Percentiles rank a stretch among this genome's conserved stretches.
These are phyloP conservation scores for Pyrocephalus nanus DNA, from an alignment of 2,797 vertebrate genomes.

Conservation along the genomic window DNA sequence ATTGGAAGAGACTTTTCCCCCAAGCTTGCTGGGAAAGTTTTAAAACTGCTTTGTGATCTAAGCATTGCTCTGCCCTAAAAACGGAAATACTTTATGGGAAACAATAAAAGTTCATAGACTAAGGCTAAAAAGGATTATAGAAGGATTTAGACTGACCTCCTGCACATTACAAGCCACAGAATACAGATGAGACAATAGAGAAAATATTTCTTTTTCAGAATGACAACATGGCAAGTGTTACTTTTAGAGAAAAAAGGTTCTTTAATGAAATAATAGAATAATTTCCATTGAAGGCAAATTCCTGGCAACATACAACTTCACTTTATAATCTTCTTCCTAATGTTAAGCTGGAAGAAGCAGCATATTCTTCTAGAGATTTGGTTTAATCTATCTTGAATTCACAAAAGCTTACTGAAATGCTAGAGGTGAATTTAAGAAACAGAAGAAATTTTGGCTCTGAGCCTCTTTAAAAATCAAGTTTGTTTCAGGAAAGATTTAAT, in stretches of 20 bases:
- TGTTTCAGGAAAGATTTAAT: background rate
- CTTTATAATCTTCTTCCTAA: background rate
- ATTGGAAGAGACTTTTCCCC: background rate
- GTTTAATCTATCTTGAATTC: background rate
- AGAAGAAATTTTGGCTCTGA: background rate
- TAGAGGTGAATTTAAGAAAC: background rate
- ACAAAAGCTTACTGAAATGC: background rate
- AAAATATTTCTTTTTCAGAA: background rate
- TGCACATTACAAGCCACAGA: background rate
- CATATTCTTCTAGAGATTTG: background rate
- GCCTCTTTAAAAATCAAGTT: background rate
- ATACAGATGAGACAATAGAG: background rate
- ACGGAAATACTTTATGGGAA: background rate
- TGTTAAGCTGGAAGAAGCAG: background rate
- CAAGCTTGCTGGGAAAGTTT: background rate
- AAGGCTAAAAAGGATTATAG: background rate
- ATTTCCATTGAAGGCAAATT: background rate
- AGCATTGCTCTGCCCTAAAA: background rate
- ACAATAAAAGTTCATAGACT: background rate
- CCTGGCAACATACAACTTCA: background rate
- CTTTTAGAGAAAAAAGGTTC: background rate
- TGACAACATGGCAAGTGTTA: background rate
- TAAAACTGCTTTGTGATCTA: background rate
- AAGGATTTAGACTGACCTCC: background rate
- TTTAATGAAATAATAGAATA: background rate